These are phyloP conservation scores for Andrena praecox DNA, from an alignment of 2,888 invertebrate genomes.

Conservation along the genomic window DNA sequence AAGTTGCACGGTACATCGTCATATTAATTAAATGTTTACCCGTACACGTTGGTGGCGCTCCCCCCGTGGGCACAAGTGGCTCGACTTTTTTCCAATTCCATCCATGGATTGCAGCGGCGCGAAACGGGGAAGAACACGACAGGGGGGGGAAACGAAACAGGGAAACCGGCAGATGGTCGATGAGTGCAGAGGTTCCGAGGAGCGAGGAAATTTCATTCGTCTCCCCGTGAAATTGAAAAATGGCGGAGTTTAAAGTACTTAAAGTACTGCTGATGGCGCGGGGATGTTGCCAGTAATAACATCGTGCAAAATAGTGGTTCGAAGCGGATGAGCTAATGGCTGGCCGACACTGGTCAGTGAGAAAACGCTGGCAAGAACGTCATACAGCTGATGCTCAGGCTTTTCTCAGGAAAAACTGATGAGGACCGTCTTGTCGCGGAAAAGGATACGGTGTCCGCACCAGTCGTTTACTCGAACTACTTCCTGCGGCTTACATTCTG, in stretches of 20 bases:
- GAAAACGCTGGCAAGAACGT: background rate
- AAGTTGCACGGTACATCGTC: background rate
- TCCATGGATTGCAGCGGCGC: conserved; percentile 8
- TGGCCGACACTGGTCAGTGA: background rate
- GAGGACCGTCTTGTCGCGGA: background rate
- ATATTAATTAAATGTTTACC: conserved; percentile 44
- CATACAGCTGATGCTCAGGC: background rate
- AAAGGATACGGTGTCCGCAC: background rate
- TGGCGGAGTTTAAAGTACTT: conserved; percentile 46
- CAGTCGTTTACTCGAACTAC: conserved; percentile 3
- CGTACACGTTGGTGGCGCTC: background rate
- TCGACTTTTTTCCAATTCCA: conserved; percentile 33
- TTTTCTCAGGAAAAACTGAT: background rate
- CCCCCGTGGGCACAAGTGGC: background rate
- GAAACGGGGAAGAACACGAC: background rate
- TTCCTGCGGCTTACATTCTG: conserved; percentile 9
- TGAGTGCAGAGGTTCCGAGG: conserved; percentile 4
- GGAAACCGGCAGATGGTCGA: conserved; percentile 16
- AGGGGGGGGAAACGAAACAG: background rate
- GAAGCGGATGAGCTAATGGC: conserved; percentile 15
- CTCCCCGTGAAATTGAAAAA: conserved; percentile 45
- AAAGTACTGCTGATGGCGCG: conserved; percentile 31
- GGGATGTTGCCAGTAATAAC: conserved; percentile 62
- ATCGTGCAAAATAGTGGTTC: conserved; percentile 53
- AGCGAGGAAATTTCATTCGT: conserved; percentile 50